Evolutionary conservation across 2,113 vertebrate species (phyloP).

Genomic region (Oxygymnocypris stewartii): DNA sequence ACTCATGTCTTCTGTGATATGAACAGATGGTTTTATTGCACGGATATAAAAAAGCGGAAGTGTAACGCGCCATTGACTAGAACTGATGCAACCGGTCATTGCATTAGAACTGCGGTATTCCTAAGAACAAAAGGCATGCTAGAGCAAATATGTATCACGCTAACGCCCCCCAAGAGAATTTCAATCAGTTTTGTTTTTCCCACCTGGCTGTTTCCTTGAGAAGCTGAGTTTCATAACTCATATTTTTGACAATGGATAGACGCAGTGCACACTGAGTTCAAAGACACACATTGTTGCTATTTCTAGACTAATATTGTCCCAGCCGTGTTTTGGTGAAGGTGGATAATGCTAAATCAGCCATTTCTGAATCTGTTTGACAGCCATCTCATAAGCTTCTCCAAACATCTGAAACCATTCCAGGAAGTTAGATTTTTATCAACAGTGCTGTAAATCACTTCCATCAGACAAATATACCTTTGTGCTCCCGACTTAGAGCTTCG

Average conservation of each 20-base stretch:
- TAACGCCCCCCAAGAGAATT: slow-evolving; percentile 20
- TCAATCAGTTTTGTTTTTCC: slow-evolving; percentile 31
- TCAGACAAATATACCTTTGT: slow-evolving; percentile 20
- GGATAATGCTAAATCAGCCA: slow-evolving; percentile 24
- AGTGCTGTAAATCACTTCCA: slow-evolving; percentile 17
- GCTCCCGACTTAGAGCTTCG: not conserved
- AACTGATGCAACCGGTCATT: slow-evolving; percentile 47
- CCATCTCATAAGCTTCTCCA: slow-evolving; percentile 17
- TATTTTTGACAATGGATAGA: slow-evolving; percentile 15
- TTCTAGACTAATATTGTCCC: slow-evolving; percentile 23
- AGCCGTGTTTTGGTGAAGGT: not conserved
- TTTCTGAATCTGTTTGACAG: slow-evolving; percentile 32
- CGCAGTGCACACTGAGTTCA: slow-evolving; percentile 3
- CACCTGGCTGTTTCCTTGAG: slow-evolving; percentile 27
- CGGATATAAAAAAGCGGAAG: slow-evolving; percentile 47
- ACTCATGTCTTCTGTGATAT: slow-evolving; percentile 46
- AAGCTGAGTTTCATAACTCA: slow-evolving; percentile 43
- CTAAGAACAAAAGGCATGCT: slow-evolving; percentile 15
- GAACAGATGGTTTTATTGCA: slow-evolving; percentile 56
- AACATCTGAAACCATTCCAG: slow-evolving; percentile 25
- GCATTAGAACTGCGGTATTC: slow-evolving; percentile 21
- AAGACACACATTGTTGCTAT: slow-evolving; percentile 35
- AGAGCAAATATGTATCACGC: not conserved
- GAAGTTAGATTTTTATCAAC: slow-evolving; percentile 31
- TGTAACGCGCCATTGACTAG: slow-evolving; percentile 37